Percentiles rank a stretch among this genome's conserved stretches.
Evolutionary conservation across 35 echinoderm and acorn worm genomes (phyloP).

Genomic region (Hemicentrotus pulcherrimus): DNA sequence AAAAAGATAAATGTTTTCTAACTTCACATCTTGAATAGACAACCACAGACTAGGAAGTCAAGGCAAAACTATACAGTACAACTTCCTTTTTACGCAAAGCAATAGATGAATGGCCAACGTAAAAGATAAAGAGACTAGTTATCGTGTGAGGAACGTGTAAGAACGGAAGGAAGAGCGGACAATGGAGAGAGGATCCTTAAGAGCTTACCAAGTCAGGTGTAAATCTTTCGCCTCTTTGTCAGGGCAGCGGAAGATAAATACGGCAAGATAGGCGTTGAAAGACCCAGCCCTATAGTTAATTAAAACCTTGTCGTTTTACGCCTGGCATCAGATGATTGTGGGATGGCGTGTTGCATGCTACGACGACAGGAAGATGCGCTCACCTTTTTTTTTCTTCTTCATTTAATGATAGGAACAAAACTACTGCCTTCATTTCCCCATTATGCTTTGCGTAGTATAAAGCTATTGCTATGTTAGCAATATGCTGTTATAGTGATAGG

Average conservation of each 20-base stretch:
- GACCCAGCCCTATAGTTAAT: constrained; percentile 29
- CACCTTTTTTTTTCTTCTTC: not conserved
- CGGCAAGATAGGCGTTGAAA: not conserved
- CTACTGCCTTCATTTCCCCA: not conserved
- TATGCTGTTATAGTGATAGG: too few species aligned
- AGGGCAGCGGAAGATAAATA: not conserved
- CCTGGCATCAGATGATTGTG: not conserved
- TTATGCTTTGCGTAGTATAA: too few species aligned
- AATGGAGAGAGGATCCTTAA: not conserved
- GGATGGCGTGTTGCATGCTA: not conserved
- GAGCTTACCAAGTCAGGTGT: not conserved
- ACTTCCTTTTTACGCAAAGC: not conserved
- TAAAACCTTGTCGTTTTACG: constrained; percentile 40
- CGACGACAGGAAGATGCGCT: not conserved
- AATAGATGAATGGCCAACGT: not conserved
- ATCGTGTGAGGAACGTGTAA: not conserved
- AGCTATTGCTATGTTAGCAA: too few species aligned
- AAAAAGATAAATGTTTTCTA: not conserved
- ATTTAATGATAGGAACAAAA: not conserved
- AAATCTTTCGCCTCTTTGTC: not conserved
- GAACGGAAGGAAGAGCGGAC: not conserved
- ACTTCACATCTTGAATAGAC: not conserved
- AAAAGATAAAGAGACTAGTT: not conserved
- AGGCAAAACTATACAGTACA: not conserved
- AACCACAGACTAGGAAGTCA: too few species aligned